phyloP scores from a whole-genome alignment of 1,140 invertebrate species.

The Brachionus asplanchnoidis region DNA sequence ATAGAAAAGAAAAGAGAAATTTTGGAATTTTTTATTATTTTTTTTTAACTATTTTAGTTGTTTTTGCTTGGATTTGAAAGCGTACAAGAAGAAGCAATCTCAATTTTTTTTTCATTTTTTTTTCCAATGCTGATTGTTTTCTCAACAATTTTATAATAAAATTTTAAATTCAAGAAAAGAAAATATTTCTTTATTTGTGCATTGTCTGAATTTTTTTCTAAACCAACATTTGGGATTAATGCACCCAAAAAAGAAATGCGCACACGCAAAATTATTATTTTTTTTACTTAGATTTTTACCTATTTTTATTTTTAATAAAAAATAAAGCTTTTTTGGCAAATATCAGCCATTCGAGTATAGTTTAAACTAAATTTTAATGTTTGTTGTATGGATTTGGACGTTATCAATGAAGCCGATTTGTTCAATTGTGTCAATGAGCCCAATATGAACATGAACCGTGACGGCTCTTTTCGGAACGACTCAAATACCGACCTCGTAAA shows the following conservation, averaged over 20 bases:
- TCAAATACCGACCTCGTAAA: neutral
- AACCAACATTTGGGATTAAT: constrained; percentile 23
- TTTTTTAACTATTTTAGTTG: neutral
- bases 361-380: neutral
- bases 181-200: neutral
- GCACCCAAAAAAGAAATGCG: neutral
- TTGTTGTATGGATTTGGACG: constrained; percentile 15
- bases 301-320: neutral
- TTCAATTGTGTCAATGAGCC: constrained; percentile 29
- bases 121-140: neutral
- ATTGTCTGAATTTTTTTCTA: neutral
- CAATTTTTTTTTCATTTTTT: neutral
- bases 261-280: neutral
- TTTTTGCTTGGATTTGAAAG: neutral
- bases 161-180: neutral
- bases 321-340: neutral
- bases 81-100: neutral
- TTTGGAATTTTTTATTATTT: constrained; percentile 32
- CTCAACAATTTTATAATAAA: constrained; percentile 31
- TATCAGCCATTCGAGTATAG: neutral
- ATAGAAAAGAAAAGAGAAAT: neutral
- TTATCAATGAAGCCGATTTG: constrained; percentile 5
- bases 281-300: neutral
- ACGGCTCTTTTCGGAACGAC: neutral
- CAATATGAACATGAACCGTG: neutral